Percentiles rank a stretch among this genome's conserved stretches.
These are phyloP conservation scores for Dryomyza anilis DNA, from an alignment of 2,888 invertebrate species.

Conservation along the genomic window DNA sequence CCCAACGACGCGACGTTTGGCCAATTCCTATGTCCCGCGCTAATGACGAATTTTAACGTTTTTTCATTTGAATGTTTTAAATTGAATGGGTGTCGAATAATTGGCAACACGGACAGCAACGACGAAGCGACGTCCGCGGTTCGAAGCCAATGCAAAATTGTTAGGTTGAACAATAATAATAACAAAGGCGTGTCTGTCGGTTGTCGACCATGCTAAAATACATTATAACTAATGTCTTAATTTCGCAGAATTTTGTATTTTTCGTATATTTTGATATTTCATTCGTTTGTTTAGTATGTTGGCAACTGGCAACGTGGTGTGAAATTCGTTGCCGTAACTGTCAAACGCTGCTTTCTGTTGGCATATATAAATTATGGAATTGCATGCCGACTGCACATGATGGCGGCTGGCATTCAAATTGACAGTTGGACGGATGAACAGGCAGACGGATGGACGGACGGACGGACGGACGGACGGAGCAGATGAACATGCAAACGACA, in stretches of 20 bases:
- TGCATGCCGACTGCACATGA: conserved; percentile 23
- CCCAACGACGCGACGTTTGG: conserved; percentile 1
- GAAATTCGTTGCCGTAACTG: background rate
- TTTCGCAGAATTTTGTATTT: conserved; percentile 32
- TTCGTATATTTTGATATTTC: background rate
- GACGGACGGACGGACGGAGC: background rate
- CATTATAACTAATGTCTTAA: conserved; percentile 44
- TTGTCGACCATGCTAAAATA: conserved; percentile 27
- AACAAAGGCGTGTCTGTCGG: conserved; percentile 6
- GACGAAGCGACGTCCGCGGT: background rate
- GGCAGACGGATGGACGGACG: background rate
- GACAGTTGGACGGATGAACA: conserved; percentile 22
- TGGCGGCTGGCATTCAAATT: conserved; percentile 15
- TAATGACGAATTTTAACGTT: conserved; percentile 15
- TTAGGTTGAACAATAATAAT: background rate
- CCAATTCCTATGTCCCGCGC: no score
- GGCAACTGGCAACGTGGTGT: conserved; percentile 8
- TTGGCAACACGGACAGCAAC: conserved; percentile 45
- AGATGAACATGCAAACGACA: background rate
- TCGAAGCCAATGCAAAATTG: background rate
- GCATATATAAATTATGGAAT: conserved; percentile 20
- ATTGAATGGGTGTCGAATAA: conserved; percentile 53
- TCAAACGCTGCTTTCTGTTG: background rate
- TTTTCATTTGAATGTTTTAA: conserved; percentile 3
- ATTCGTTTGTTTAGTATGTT: conserved; percentile 10